Conservation (phyloP, 2,888 invertebrate species). For the Erebia epiphron region DNA sequence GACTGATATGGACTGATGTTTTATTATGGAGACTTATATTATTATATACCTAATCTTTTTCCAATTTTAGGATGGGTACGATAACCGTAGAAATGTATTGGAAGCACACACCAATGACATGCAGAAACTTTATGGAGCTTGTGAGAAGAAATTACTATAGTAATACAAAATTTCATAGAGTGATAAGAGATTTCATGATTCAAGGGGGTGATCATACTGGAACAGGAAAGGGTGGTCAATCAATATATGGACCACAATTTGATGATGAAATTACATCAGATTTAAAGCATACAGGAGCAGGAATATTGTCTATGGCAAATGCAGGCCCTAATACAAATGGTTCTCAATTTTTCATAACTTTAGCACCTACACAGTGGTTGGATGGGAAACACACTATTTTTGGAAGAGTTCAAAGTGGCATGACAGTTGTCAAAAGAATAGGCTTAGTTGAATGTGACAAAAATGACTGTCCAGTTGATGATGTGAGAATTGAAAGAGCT, state of each 20-base stretch:
- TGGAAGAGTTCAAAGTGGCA: conserved; percentile 93
- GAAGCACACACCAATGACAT: conserved; percentile 99
- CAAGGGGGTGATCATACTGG: conserved; percentile 99
- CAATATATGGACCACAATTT: conserved; percentile 97
- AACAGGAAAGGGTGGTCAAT: conserved; percentile 97
- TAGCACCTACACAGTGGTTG: conserved; percentile 98
- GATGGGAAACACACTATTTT: conserved; percentile 99
- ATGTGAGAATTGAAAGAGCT: conserved; percentile 87
- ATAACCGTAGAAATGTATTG: conserved; percentile 97
- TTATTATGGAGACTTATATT: too few relatives aligned
- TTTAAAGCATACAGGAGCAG: conserved; percentile 96
- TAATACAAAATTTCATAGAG: conserved; percentile 97
- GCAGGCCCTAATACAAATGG: conserved; percentile 98
- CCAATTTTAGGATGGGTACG: conserved; percentile 92
- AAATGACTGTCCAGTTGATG: conserved; percentile 95
- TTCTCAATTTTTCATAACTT: conserved; percentile 98
- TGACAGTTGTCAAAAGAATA: conserved; percentile 95
- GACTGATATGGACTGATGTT: too few relatives aligned
- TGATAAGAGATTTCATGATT: conserved; percentile 97
- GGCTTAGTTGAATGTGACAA: conserved; percentile 97
- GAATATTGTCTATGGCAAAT: conserved; percentile 98
- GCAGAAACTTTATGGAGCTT: conserved; percentile 98
- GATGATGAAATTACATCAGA: conserved; percentile 97
- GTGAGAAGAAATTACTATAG: conserved; percentile 97
- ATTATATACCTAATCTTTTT: not conserved